Evolutionary conservation across 30 jellyfish, hydroid and myxozoan genomes (phyloP).

Genomic region (Pelagia noctiluca): DNA sequence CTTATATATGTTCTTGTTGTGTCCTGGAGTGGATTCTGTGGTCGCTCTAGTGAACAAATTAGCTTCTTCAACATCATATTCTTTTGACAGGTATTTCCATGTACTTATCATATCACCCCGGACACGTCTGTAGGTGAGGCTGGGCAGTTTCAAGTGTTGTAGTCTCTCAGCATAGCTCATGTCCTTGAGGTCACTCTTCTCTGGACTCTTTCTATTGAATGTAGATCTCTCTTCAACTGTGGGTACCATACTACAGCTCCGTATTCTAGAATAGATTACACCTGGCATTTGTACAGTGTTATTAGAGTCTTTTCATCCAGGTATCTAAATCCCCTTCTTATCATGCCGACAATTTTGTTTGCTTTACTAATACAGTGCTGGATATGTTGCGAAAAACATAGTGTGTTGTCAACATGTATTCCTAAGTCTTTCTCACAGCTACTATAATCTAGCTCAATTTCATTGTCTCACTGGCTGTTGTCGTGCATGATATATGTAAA

Average conservation of each 20-base stretch:
- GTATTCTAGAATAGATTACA: conserved; percentile 15
- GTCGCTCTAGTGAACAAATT: too few species aligned
- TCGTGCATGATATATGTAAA: conserved; percentile 9
- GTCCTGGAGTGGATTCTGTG: too few species aligned
- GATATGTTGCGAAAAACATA: conserved; percentile 15
- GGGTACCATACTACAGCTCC: not conserved
- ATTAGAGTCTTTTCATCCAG: conserved; percentile 13
- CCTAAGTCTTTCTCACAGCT: conserved; percentile 40
- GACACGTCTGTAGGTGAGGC: too few species aligned
- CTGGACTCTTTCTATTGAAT: too few species aligned
- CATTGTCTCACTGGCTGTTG: not conserved
- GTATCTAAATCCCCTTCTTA: conserved; percentile 1
- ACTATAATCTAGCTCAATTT: conserved; percentile 19
- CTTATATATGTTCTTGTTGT: too few species aligned
- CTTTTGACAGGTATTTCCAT: too few species aligned
- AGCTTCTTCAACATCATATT: too few species aligned
- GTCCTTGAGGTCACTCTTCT: too few species aligned
- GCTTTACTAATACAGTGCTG: conserved; percentile 8
- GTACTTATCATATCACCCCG: too few species aligned
- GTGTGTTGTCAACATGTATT: conserved; percentile 21
- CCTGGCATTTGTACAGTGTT: conserved; percentile 33
- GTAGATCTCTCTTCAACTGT: too few species aligned
- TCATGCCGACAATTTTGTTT: conserved; percentile 1
- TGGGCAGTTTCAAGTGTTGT: too few species aligned
- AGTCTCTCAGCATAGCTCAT: too few species aligned